These are phyloP conservation scores for Graphium colonna DNA, from an alignment of 2,888 invertebrate genomes.

Conservation along the genomic window DNA sequence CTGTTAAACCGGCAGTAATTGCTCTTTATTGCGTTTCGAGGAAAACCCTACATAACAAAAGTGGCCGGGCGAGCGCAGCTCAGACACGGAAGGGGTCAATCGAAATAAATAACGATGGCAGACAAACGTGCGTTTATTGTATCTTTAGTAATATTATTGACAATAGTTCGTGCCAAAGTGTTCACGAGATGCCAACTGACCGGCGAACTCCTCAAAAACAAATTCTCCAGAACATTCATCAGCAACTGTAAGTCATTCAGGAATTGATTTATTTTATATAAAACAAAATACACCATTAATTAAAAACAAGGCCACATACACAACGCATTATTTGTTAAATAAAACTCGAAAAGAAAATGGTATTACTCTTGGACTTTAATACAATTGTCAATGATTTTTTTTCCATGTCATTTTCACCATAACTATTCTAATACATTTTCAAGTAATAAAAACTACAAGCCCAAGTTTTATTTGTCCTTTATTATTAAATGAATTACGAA, in stretches of 20 bases:
- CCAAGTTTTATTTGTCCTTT: too few species aligned
- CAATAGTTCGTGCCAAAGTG: constrained; percentile 70
- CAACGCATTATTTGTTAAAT: too few species aligned
- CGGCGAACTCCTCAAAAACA: constrained; percentile 81
- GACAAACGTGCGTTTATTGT: constrained; percentile 44
- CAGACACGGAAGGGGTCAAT: constrained; percentile 11
- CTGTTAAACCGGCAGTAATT: too few species aligned
- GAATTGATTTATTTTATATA: too few species aligned
- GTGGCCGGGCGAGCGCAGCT: background rate
- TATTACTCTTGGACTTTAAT: too few species aligned
- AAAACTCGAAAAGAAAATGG: background rate
- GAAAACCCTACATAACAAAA: constrained; percentile 7
- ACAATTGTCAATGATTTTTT: too few species aligned
- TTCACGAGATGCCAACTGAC: constrained; percentile 85
- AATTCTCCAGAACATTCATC: constrained; percentile 83
- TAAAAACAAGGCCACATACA: background rate
- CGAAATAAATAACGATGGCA: constrained; percentile 39
- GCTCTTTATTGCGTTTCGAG: background rate
- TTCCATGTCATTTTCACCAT: too few species aligned
- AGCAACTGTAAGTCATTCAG: constrained; percentile 84
- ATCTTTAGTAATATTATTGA: constrained; percentile 41
- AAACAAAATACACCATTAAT: background rate
- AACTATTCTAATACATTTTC: too few species aligned
- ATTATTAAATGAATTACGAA: too few species aligned
- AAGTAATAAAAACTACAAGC: too few species aligned